phyloP scores from a whole-genome alignment of 2,113 vertebrate species.

The Progne subis region DNA sequence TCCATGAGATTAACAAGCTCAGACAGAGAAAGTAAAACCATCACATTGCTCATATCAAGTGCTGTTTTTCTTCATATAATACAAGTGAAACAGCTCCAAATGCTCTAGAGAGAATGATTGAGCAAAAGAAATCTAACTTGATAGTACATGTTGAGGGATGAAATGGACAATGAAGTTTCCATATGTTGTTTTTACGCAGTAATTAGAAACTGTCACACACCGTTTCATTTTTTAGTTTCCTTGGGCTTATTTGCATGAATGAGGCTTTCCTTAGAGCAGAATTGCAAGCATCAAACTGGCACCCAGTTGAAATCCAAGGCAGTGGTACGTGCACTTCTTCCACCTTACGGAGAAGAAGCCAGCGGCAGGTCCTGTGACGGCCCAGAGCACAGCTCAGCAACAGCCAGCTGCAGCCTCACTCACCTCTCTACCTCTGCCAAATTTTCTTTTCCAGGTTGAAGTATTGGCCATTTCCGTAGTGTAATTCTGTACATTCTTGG shows the following conservation, averaged over 20 bases:
- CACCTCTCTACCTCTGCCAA: background rate
- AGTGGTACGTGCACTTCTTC: conserved; percentile 50
- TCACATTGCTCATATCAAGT: conserved; percentile 20
- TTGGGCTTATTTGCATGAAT: conserved; percentile 78
- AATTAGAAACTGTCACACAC: conserved; percentile 89
- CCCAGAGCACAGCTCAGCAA: background rate
- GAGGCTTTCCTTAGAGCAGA: conserved; percentile 71
- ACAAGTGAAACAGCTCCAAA: conserved; percentile 62
- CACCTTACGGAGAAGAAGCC: conserved; percentile 59
- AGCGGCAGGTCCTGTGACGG: conserved; percentile 43
- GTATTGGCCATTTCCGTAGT: background rate
- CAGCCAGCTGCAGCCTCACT: conserved; percentile 2
- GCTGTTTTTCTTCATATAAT: conserved; percentile 39
- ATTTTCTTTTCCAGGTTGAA: background rate
- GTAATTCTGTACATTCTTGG: background rate
- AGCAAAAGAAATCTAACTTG: conserved; percentile 81
- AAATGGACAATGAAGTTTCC: conserved; percentile 92
- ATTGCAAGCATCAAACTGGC: conserved; percentile 67
- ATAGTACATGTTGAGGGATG: conserved; percentile 84
- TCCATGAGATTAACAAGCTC: conserved; percentile 55
- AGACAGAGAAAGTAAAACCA: conserved; percentile 56
- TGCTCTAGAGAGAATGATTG: conserved; percentile 75
- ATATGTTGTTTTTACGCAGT: conserved; percentile 89
- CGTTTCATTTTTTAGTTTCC: conserved; percentile 81
- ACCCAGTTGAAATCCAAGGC: conserved; percentile 51